Conservation (phyloP, 1,140 invertebrate species). For the Drosophila ironensis region DNA sequence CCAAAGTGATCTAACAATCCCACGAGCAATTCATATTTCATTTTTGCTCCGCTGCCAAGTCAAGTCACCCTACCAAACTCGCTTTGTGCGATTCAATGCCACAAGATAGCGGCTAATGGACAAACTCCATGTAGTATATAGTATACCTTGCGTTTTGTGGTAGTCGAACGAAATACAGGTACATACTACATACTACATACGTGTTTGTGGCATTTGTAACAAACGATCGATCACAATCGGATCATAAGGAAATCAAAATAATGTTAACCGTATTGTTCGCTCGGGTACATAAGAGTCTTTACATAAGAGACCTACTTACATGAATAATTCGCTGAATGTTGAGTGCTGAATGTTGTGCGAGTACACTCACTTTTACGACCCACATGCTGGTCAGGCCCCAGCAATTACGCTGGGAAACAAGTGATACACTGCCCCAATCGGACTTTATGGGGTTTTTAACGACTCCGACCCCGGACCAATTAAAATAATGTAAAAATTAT, state of each 20-base stretch:
- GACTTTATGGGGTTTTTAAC: conserved; percentile 15
- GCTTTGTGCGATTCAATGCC: conserved; percentile 29
- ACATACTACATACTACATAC: too few species aligned
- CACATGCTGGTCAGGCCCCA: conserved; percentile 18
- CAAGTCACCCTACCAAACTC: conserved; percentile 17
- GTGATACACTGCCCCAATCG: conserved; percentile 11
- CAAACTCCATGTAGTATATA: too few species aligned
- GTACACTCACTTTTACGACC: conserved; percentile 23
- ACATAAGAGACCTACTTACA: conserved; percentile 34
- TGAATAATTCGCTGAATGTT: conserved; percentile 13
- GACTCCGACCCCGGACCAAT: conserved; percentile 2
- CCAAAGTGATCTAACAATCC: conserved; percentile 25
- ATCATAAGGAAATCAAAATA: conserved; percentile 8
- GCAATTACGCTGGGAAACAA: conserved; percentile 9
- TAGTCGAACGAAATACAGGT: too few species aligned
- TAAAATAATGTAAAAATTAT: background rate
- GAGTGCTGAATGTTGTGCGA: background rate
- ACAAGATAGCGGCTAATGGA: conserved; percentile 20
- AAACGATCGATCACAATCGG: conserved; percentile 28
- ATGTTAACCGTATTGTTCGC: conserved; percentile 15
- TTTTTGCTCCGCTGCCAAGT: background rate
- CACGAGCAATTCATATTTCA: background rate
- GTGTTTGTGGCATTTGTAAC: conserved; percentile 37
- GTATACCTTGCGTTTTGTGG: too few species aligned
- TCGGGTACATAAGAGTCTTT: conserved; percentile 13